A percentile compares a stretch with the other conserved stretches of the same genome.
Evolutionary conservation across 2,888 invertebrate genomes (phyloP).

Genomic region (Salticus scenicus): DNA sequence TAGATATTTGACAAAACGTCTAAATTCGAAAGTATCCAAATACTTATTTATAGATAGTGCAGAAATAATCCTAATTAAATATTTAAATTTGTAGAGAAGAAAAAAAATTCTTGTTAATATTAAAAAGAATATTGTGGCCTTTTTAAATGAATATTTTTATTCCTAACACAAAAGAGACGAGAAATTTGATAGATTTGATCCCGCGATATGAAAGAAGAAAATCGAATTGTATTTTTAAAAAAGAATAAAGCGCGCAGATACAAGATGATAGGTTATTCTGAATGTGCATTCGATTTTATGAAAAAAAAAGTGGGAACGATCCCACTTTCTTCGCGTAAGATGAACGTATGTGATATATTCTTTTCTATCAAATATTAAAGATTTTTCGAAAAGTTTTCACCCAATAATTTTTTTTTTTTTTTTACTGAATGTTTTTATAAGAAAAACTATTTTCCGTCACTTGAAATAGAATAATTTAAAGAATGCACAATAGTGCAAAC

Average conservation of each 20-base stretch:
- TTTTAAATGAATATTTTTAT: too few relatives aligned
- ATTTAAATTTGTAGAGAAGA: too few relatives aligned
- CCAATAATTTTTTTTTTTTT: background rate
- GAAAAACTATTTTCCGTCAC: background rate
- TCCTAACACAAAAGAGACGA: too few relatives aligned
- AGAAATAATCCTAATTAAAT: too few relatives aligned
- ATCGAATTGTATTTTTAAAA: background rate
- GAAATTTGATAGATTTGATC: background rate
- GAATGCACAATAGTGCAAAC: background rate
- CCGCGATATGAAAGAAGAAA: background rate
- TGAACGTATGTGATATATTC: background rate
- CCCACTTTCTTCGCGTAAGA: background rate
- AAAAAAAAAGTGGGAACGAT: background rate
- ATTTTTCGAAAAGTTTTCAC: background rate
- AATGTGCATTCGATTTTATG: background rate
- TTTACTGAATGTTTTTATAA: background rate
- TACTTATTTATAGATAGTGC: too few relatives aligned
- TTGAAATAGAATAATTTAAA: background rate
- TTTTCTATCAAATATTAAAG: background rate
- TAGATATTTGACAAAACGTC: too few relatives aligned
- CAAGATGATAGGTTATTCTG: background rate
- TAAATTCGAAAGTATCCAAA: too few relatives aligned
- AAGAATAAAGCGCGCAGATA: background rate
- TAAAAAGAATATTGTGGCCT: too few relatives aligned
- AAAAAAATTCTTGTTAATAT: too few relatives aligned